A percentile compares a stretch with the other conserved stretches of the same genome.
Evolutionary conservation across 2,113 vertebrate species (phyloP).

Genomic region (Murina feae): DNA sequence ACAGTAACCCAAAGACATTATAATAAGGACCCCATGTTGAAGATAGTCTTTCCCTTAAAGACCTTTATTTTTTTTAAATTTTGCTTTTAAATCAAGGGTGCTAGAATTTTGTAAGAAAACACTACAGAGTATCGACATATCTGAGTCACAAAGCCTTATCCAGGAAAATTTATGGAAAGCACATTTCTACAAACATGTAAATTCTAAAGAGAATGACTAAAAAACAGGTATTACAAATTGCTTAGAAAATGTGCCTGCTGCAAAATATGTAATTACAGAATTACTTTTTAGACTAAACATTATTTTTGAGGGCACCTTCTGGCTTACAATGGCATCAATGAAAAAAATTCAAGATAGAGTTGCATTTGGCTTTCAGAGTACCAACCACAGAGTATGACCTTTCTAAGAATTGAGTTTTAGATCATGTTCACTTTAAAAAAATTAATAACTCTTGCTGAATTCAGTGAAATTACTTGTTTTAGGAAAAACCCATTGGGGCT

Average conservation of each 20-base stretch:
- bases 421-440: not conserved
- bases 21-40: not conserved
- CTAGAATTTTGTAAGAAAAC: not conserved
- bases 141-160: not conserved
- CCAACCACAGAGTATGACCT: not conserved
- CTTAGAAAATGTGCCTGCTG: not conserved
- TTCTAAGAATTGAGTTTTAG: not conserved
- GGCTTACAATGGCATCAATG: not conserved
- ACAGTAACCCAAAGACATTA: not conserved
- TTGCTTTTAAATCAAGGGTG: not conserved
- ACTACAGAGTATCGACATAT: not conserved
- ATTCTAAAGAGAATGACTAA: not conserved
- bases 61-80: too few relatives aligned
- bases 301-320: not conserved
- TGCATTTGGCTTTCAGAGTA: not conserved
- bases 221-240: not conserved
- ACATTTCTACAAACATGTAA: not conserved
- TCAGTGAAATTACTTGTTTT: not conserved
- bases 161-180: not conserved
- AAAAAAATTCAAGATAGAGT: not conserved
- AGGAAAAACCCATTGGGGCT: not conserved
- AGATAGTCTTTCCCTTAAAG: not conserved
- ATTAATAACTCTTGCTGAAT: not conserved
- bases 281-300: not conserved
- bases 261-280: conserved; percentile 1